These are phyloP conservation scores for Drosophila pachea DNA, from an alignment of 1,140 invertebrate species.

Conservation along the genomic window DNA sequence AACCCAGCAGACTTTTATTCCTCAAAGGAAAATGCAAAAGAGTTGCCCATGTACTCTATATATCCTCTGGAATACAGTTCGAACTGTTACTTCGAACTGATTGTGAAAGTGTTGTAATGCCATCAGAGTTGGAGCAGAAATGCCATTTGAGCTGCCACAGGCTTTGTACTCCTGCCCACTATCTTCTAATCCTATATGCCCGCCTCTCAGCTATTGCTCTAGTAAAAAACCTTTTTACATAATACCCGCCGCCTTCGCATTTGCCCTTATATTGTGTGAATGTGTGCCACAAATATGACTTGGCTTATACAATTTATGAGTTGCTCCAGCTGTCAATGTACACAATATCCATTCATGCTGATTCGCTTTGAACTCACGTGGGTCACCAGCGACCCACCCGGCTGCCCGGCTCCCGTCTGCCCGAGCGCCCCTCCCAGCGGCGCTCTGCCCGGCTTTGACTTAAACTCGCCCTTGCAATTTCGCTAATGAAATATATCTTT, in stretches of 20 bases:
- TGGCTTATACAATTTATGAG: slow-evolving; percentile 29
- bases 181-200: too few relatives aligned
- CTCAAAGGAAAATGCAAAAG: background rate
- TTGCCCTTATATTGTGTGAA: slow-evolving; percentile 1
- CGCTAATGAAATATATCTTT: slow-evolving; percentile 38
- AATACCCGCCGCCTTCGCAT: slow-evolving; percentile 25
- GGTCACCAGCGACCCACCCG: background rate
- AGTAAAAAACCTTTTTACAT: slow-evolving; percentile 27
- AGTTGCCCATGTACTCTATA: too few relatives aligned
- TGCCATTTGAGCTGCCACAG: too few relatives aligned
- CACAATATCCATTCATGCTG: slow-evolving; percentile 26
- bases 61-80: too few relatives aligned
- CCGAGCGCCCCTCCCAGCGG: background rate
- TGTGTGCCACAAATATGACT: background rate
- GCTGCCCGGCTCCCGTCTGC: background rate
- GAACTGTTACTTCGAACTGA: too few relatives aligned
- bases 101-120: too few relatives aligned
- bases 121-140: too few relatives aligned
- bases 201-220: background rate
- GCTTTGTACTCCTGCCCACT: too few relatives aligned
- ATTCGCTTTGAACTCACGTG: slow-evolving; percentile 13
- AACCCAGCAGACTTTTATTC: too few relatives aligned
- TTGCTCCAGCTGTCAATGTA: slow-evolving; percentile 13
- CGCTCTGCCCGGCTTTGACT: too few relatives aligned
- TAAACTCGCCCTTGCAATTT: slow-evolving; percentile 24